phyloP scores from a whole-genome alignment of 2,888 invertebrate species.

The Aethes cnicana region DNA sequence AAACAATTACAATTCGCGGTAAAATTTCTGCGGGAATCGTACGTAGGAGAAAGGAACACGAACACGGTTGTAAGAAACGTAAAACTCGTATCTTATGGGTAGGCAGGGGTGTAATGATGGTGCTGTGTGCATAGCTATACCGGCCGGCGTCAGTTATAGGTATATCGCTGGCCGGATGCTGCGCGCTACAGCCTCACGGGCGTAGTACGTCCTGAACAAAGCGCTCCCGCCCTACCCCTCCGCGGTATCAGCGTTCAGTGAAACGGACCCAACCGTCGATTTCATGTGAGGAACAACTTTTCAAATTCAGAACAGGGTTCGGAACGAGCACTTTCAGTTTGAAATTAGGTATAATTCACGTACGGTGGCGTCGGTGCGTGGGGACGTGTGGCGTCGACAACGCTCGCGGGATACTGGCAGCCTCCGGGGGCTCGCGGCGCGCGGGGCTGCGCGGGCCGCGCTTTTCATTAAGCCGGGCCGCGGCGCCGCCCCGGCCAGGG shows the following conservation, averaged over 20 bases:
- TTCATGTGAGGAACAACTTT: conserved; percentile 64
- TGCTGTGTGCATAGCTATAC: conserved; percentile 21
- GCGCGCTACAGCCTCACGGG: conserved; percentile 75
- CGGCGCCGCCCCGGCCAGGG: conserved; percentile 61
- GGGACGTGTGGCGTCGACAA: conserved; percentile 58
- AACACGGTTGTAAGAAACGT: neutral
- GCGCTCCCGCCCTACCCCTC: conserved; percentile 70
- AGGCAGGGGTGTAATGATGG: conserved; percentile 15
- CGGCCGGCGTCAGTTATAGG: conserved; percentile 31
- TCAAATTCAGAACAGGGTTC: conserved; percentile 42
- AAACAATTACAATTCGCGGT: conserved; percentile 23
- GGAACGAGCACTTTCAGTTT: conserved; percentile 51
- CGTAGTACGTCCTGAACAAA: conserved; percentile 72
- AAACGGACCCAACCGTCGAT: conserved; percentile 43
- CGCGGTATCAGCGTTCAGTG: conserved; percentile 51
- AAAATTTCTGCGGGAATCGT: conserved; percentile 12
- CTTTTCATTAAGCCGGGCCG: conserved; percentile 65
- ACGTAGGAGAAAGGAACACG: neutral
- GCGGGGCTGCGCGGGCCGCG: conserved; percentile 75
- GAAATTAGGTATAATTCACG: conserved; percentile 45
- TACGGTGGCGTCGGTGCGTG: conserved; percentile 48
- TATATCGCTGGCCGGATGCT: conserved; percentile 73
- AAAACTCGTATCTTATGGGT: conserved; percentile 1
- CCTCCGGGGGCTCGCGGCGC: conserved; percentile 56
- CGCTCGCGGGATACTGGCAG: conserved; percentile 78